These are phyloP conservation scores for Boloria euphrosyne DNA, from an alignment of 2,888 invertebrate species.

Conservation along the genomic window DNA sequence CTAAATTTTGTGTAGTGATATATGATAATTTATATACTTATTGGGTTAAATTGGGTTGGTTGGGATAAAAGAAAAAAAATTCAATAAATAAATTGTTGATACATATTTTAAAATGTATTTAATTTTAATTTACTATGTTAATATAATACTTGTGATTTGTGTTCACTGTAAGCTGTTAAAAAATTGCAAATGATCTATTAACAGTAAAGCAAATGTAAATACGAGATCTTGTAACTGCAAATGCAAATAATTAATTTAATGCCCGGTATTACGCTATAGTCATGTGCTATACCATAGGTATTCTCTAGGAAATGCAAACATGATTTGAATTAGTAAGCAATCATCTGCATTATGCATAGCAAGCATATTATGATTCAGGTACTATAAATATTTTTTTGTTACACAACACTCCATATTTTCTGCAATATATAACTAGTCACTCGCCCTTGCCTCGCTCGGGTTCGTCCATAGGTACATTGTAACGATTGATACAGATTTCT, in stretches of 20 bases:
- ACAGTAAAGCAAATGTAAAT: background rate
- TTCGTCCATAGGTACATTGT: no score
- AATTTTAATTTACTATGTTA: no score
- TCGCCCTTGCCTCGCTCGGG: background rate
- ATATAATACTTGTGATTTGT: background rate
- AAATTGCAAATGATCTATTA: background rate
- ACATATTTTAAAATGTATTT: no score
- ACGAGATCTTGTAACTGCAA: background rate
- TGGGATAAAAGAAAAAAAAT: no score
- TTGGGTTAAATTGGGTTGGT: no score
- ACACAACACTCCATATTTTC: background rate
- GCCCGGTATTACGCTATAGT: background rate
- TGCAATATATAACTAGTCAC: background rate
- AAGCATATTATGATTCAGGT: constrained; percentile 17
- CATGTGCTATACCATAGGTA: constrained; percentile 2
- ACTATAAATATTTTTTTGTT: constrained; percentile 6
- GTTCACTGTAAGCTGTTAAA: background rate
- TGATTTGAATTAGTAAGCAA: constrained; percentile 21
- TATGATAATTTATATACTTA: no score
- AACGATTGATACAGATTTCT: no score
- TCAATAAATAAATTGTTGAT: no score
- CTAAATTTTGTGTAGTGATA: no score
- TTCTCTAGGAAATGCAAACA: constrained; percentile 19
- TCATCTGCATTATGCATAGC: constrained; percentile 21
- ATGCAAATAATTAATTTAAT: constrained; percentile 7